phyloP scores from a whole-genome alignment of 2,113 vertebrate genomes.

The Calidris pugnax region DNA sequence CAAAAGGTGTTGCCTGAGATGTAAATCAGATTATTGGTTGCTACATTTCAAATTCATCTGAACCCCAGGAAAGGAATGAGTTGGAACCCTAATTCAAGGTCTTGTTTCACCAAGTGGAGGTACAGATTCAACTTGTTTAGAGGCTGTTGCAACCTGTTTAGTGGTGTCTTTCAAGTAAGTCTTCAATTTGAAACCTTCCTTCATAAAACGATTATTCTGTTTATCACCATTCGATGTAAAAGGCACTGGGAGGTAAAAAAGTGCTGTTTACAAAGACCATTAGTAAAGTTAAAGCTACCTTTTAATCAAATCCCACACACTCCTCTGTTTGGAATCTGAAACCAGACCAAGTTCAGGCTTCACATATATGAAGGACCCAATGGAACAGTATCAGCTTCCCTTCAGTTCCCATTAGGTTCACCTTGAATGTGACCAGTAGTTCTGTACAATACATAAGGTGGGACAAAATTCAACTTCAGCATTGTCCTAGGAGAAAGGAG shows the following conservation, averaged over 20 bases:
- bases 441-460: background rate
- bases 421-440: fast-evolving
- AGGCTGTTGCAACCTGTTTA: background rate
- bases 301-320: background rate
- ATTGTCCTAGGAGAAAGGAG: background rate
- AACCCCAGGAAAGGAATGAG: background rate
- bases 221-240: background rate
- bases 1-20: background rate
- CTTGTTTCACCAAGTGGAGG: background rate
- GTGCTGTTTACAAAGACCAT: background rate
- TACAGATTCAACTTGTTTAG: background rate
- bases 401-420: background rate
- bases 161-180: background rate
- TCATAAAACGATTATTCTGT: background rate
- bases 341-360: background rate
- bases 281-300: background rate
- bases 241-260: background rate
- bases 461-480: background rate
- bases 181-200: background rate
- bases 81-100: background rate
- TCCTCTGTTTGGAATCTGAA: background rate
- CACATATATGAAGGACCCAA: fast-evolving
- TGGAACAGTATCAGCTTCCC: fast-evolving
- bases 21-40: background rate
- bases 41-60: background rate